Base-by-base conservation (phyloP, 2,797 vertebrate species). In the Danio tinwini region DNA sequence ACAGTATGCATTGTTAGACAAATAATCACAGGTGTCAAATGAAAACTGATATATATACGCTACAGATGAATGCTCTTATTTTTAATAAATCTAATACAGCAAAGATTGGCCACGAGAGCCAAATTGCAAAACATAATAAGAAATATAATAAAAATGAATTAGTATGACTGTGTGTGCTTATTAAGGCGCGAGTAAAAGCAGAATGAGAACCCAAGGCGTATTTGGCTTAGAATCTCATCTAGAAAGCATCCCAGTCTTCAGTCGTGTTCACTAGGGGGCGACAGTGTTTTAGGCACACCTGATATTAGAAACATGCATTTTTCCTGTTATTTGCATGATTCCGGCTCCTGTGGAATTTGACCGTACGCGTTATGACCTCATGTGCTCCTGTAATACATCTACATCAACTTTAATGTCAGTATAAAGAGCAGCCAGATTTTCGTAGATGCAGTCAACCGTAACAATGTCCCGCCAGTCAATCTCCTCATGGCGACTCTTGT, bases 391-490 rank as follows among this genome's bases (percentile, higher is more conserved):
- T 37, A 56, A 21, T 58, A 47, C 12, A 12, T 19, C 3, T n/a
- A 45, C n/a, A 59, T 44, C 50, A 7, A 52, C 6, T 59, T 58
- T 17, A 69, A 16, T 58, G 49, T 63, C n/a, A 13, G 58, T 63
- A 39, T 62, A 52, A 50, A 37, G 21, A 45, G 19, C 19, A 59
- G 55, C 17, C 70, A 59, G 49, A 74, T 3, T 37, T 68, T 68
- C 21, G 3, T 16, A 37, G 9, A 45, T 0, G n/a, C 9, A 12
- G 49, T 56, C 19, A 49, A 45, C 47, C 0, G 17, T 50, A 83
- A 53, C 47, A 58, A 62, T 76, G 47, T 21, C 50, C 75, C 86
- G 77, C 81, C 64, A 47, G 44, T 52, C 80, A 0, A 59, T 37
- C 64, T 67, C 45, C 52, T 59, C 21, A 11, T 29, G 49, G 59